Conservation (phyloP, 2,113 vertebrate genomes). For the Notothenia rossii region DNA sequence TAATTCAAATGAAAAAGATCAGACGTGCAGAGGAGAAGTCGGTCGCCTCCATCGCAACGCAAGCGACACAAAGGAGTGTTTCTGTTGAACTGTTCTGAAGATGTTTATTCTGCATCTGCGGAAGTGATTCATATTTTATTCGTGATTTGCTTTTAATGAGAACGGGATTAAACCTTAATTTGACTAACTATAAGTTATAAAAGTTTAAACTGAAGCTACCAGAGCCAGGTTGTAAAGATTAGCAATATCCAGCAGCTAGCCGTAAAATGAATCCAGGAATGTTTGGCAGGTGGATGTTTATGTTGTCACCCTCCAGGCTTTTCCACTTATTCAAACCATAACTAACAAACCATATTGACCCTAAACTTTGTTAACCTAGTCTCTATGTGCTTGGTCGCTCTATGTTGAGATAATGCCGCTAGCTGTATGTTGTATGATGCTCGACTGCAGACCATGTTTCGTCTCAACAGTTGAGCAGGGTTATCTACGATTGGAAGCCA, state of each 20-base stretch:
- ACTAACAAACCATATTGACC: neutral
- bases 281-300: neutral
- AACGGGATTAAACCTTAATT: neutral
- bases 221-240: neutral
- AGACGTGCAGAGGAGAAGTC: constrained; percentile 12
- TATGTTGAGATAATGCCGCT: neutral
- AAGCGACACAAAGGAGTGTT: constrained; percentile 13
- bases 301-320: neutral
- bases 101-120: neutral
- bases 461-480: neutral
- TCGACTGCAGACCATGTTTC: neutral
- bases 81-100: constrained; percentile 1
- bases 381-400: neutral
- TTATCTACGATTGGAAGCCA: neutral
- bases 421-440: neutral
- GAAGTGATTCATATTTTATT: neutral
- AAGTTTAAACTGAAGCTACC: neutral
- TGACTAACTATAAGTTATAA: neutral
- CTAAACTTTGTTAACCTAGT: neutral
- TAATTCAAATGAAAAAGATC: constrained; percentile 33
- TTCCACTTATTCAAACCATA: neutral
- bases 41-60: constrained; percentile 10
- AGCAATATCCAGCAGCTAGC: neutral
- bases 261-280: neutral
- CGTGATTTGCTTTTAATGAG: neutral